Percentiles rank a stretch among this genome's conserved stretches.
Conservation (phyloP, 2,113 vertebrate species). For the Muscicapa adusta region DNA sequence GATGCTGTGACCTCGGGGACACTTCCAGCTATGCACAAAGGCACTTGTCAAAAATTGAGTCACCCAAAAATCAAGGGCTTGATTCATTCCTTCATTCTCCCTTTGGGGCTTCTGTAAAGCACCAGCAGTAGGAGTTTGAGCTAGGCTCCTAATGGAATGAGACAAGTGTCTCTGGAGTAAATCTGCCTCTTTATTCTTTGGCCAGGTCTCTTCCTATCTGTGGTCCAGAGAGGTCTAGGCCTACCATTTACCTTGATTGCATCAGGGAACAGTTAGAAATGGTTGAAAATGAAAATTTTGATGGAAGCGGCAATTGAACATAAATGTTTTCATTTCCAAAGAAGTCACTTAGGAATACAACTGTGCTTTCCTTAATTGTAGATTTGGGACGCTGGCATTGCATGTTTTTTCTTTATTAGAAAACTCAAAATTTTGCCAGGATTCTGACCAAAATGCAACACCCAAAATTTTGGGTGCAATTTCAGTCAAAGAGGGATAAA, state of each 20-base stretch:
- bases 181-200: not conserved
- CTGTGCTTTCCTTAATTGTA: not conserved
- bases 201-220: not conserved
- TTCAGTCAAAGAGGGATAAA: not conserved
- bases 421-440: not conserved
- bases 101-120: not conserved
- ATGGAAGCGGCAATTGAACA: not conserved
- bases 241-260: not conserved
- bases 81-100: not conserved
- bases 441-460: not conserved
- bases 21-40: not conserved
- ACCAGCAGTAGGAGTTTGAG: not conserved
- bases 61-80: not conserved
- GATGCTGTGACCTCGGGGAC: not conserved
- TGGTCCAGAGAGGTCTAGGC: not conserved
- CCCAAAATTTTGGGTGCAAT: not conserved
- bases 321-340: not conserved
- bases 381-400: not conserved
- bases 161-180: not conserved
- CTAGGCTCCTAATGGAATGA: not conserved
- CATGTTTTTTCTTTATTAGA: not conserved
- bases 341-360: not conserved
- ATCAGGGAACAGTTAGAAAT: not conserved
- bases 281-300: not conserved
- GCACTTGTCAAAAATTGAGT: not conserved